phyloP scores from a whole-genome alignment of 2,797 vertebrate genomes.

The Heterohyrax brucei region DNA sequence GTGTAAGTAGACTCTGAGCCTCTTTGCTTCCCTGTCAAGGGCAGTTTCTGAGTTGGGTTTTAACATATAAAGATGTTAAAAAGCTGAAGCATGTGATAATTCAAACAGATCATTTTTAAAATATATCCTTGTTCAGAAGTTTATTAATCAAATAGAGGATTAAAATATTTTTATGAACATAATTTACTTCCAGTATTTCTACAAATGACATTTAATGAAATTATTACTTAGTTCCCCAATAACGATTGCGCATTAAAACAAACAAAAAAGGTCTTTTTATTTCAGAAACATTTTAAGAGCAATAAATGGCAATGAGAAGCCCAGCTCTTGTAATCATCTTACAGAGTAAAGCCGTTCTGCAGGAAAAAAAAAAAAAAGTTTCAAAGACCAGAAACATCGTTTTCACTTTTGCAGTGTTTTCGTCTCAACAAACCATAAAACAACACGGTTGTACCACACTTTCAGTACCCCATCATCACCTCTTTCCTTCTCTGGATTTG shows the following conservation, averaged over 20 bases:
- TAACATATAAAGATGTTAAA: not conserved
- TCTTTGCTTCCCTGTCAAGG: not conserved
- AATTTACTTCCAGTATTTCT: slow-evolving; percentile 63
- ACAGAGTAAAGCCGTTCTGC: slow-evolving; percentile 26
- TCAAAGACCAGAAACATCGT: not conserved
- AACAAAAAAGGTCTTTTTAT: not conserved
- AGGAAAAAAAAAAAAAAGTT: not conserved
- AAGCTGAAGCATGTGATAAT: not conserved
- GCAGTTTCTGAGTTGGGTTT: not conserved
- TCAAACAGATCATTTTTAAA: slow-evolving; percentile 6
- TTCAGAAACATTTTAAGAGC: slow-evolving; percentile 20
- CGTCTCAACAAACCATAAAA: slow-evolving; percentile 10
- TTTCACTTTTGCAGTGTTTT: slow-evolving; percentile 18
- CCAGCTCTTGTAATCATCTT: not conserved
- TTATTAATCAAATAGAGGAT: not conserved
- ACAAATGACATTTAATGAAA: slow-evolving; percentile 45
- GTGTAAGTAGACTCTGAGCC: not conserved
- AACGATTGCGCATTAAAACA: not conserved
- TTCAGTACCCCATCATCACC: slow-evolving; percentile 38
- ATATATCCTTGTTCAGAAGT: not conserved
- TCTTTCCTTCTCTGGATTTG: slow-evolving; percentile 2
- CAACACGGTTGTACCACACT: not conserved
- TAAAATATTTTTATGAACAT: slow-evolving; percentile 6
- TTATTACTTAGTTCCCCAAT: slow-evolving; percentile 11
- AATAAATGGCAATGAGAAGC: not conserved